Evolutionary conservation across 2,888 invertebrate genomes (phyloP).

Genomic region (Emmelina monodactyla): DNA sequence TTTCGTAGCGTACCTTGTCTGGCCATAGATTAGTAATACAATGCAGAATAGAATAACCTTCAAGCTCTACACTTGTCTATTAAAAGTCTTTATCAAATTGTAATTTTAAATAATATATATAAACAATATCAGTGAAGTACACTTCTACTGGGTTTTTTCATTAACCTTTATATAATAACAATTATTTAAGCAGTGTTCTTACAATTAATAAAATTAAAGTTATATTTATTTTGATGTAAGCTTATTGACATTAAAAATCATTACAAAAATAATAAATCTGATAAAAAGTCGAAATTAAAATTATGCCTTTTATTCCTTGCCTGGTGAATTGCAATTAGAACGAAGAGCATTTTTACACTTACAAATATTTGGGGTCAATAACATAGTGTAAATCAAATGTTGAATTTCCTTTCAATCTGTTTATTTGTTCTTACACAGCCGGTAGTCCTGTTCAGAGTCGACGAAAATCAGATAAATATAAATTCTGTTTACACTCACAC

Average conservation of each 20-base stretch:
- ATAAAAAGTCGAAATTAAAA: no score
- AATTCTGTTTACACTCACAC: conserved; percentile 27
- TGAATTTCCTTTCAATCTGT: conserved; percentile 23
- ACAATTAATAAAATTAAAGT: no score
- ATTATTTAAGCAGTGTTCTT: no score
- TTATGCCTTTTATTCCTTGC: no score
- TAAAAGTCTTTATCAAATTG: neutral
- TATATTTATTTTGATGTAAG: no score
- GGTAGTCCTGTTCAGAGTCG: conserved; percentile 37
- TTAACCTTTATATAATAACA: no score
- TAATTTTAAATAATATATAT: neutral
- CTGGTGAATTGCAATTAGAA: no score
- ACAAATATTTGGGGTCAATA: no score
- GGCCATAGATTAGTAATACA: conserved; percentile 7
- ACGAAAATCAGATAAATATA: conserved; percentile 38
- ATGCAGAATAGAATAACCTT: neutral
- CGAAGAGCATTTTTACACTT: no score
- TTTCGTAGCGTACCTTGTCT: conserved; percentile 10
- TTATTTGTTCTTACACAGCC: conserved; percentile 27
- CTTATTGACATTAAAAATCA: no score
- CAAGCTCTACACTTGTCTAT: neutral
- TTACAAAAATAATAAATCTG: no score
- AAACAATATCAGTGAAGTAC: neutral
- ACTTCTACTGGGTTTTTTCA: no score
- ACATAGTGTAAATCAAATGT: conserved; percentile 25